Evolutionary conservation across 2,113 vertebrate species (phyloP).

Genomic region (Pachypanchax playfairii): DNA sequence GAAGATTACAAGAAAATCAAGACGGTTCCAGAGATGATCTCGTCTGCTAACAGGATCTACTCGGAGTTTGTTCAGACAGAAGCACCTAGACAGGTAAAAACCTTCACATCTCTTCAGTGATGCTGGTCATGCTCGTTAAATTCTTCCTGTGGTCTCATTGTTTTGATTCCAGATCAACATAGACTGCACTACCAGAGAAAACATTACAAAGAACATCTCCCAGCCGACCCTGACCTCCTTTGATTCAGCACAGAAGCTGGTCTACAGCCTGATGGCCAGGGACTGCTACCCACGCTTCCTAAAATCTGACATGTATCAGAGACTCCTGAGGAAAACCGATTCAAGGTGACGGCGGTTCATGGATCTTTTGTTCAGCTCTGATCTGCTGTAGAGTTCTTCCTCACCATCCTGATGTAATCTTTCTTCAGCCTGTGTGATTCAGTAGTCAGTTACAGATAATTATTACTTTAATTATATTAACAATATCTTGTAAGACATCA

Average conservation of each 20-base stretch:
- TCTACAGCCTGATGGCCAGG: slow-evolving; percentile 92
- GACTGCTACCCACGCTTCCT: slow-evolving; percentile 95
- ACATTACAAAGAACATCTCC: slow-evolving; percentile 87
- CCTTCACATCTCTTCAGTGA: not conserved
- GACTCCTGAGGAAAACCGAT: slow-evolving; percentile 69
- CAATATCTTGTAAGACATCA: slow-evolving; percentile 10
- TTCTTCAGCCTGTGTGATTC: slow-evolving; percentile 55
- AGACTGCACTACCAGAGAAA: slow-evolving; percentile 89
- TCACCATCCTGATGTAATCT: slow-evolving; percentile 39
- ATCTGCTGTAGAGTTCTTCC: slow-evolving; percentile 54
- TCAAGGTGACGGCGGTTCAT: slow-evolving; percentile 58
- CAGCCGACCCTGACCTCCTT: slow-evolving; percentile 86
- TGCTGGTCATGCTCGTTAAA: slow-evolving; percentile 14
- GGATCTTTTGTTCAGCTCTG: slow-evolving; percentile 30
- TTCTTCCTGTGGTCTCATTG: slow-evolving; percentile 1
- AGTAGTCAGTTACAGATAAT: slow-evolving; percentile 49
- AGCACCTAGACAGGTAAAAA: slow-evolving; percentile 91
- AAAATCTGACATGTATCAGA: slow-evolving; percentile 84
- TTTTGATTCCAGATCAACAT: slow-evolving; percentile 90
- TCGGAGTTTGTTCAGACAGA: slow-evolving; percentile 92
- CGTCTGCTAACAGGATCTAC: slow-evolving; percentile 90
- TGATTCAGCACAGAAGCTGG: slow-evolving; percentile 88
- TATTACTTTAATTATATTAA: slow-evolving; percentile 49
- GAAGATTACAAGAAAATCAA: slow-evolving; percentile 93
- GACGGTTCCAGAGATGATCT: slow-evolving; percentile 81